phyloP scores from a whole-genome alignment of 2,113 vertebrate genomes.

The Elanoides forficatus region DNA sequence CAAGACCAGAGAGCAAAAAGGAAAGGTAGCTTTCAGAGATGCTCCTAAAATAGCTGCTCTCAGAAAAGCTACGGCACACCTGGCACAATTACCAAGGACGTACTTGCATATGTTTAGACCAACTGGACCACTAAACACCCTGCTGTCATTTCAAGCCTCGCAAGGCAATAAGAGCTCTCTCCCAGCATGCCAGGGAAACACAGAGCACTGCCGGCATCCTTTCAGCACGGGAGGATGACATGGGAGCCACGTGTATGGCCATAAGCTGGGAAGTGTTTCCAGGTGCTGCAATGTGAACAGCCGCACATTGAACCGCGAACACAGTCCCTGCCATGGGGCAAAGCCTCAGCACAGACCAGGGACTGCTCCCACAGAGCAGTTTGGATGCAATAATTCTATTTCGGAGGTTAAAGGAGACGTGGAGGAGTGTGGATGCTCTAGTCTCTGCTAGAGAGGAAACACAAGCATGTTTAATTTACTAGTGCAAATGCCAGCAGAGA shows the following conservation, averaged over 20 bases:
- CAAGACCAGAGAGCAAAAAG: not conserved
- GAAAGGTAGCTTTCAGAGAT: not conserved
- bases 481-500: not conserved
- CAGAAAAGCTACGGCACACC: not conserved
- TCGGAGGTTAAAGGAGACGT: not conserved
- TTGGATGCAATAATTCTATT: not conserved
- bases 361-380: not conserved
- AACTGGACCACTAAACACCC: not conserved
- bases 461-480: not conserved
- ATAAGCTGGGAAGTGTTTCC: not conserved
- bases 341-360: not conserved
- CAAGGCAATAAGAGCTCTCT: not conserved
- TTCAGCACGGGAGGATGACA: not conserved
- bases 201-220: not conserved
- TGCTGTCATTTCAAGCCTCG: not conserved
- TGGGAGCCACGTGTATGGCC: accelerated
- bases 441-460: not conserved
- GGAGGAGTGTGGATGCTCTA: not conserved
- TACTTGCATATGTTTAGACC: not conserved
- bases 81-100: not conserved
- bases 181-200: not conserved
- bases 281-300: not conserved
- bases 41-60: not conserved
- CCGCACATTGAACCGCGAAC: accelerated
- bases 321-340: not conserved